These are phyloP conservation scores for Malachius bipustulatus DNA, from an alignment of 2,888 invertebrate species.

Conservation along the genomic window DNA sequence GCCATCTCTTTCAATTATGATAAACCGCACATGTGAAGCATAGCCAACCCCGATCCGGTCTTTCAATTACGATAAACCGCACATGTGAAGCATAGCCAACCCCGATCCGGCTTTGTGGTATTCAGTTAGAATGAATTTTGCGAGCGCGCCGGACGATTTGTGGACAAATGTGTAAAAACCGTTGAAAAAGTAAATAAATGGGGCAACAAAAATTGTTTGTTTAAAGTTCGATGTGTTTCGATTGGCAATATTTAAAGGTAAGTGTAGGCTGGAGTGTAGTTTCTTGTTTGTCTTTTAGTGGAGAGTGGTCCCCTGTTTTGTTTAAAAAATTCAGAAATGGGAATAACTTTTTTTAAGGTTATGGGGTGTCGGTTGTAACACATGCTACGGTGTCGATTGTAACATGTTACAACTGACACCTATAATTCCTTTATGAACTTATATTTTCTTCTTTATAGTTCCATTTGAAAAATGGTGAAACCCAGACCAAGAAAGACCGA, in stretches of 20 bases:
- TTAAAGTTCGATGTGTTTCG: background rate
- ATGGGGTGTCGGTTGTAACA: conserved; percentile 3
- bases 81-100: background rate
- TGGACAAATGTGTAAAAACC: conserved; percentile 1
- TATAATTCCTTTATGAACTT: background rate
- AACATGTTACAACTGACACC: conserved; percentile 7
- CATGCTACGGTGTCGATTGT: conserved; percentile 7
- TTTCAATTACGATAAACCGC: background rate
- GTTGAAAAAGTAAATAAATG: background rate
- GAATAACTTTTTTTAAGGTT: background rate
- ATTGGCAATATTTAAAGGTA: background rate
- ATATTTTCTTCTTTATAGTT: conserved; percentile 2
- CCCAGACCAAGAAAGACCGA: conserved; percentile 8
- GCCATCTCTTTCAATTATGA: conserved; percentile 1
- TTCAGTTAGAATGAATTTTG: conserved; percentile 1
- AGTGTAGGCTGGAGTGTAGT: background rate
- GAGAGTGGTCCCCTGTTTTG: background rate
- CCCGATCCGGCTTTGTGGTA: background rate
- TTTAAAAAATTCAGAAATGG: background rate
- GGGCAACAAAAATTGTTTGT: conserved; percentile 1
- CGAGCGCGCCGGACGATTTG: background rate
- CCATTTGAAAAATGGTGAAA: conserved; percentile 7
- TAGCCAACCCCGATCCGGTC: background rate
- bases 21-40: conserved; percentile 2
- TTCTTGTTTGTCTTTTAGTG: background rate